Percentiles rank a stretch among this genome's conserved stretches.
phyloP scores from a whole-genome alignment of 2,113 vertebrate genomes.

The Girardinichthys multiradiatus region DNA sequence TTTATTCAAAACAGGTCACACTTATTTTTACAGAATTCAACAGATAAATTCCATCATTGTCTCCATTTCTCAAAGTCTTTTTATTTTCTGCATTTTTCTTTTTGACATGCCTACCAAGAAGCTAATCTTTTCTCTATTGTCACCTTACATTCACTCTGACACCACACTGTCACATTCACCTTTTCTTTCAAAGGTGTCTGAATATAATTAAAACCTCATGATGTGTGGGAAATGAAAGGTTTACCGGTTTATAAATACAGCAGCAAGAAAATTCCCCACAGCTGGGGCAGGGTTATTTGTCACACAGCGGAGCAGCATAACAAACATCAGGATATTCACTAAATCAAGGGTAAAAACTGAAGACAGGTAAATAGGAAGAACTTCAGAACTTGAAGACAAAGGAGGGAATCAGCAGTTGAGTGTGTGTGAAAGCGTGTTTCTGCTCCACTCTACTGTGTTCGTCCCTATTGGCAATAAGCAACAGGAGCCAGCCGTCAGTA shows the following conservation, averaged over 20 bases:
- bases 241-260: no score
- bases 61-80: constrained; percentile 27
- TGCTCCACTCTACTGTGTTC: constrained; percentile 26
- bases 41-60: constrained; percentile 39
- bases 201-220: constrained; percentile 21
- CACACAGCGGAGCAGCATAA: constrained; percentile 31
- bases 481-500: constrained; percentile 22
- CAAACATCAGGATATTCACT: constrained; percentile 29
- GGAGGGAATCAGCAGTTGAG: background rate
- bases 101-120: constrained; percentile 57
- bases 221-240: no score
- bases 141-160: constrained; percentile 23
- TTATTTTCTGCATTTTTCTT: constrained; percentile 4
- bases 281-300: constrained; percentile 37
- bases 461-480: constrained; percentile 18
- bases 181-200: background rate
- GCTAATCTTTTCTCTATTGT: constrained; percentile 30
- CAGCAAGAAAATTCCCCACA: no score
- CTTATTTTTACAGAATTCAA: constrained; percentile 54
- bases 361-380: constrained; percentile 20
- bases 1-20: constrained; percentile 20
- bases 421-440: background rate
- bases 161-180: constrained; percentile 27
- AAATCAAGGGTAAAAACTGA: constrained; percentile 1
- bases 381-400: background rate